These are phyloP conservation scores for Eristalis intricaria DNA, from an alignment of 2,888 invertebrate genomes.

Conservation along the genomic window DNA sequence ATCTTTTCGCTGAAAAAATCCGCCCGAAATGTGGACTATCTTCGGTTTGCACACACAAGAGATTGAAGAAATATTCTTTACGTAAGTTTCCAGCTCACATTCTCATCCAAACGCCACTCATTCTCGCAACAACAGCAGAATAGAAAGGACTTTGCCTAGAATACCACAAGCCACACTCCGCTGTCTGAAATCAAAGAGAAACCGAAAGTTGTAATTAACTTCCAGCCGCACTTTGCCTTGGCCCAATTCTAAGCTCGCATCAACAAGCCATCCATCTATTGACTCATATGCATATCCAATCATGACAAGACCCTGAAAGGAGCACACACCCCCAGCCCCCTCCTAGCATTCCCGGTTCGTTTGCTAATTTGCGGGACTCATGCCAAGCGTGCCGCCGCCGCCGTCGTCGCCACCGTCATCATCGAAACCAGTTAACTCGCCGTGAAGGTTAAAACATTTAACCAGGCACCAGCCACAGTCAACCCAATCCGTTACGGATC, in stretches of 20 bases:
- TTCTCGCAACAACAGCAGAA: too few relatives aligned
- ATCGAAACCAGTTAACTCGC: slow-evolving; percentile 43
- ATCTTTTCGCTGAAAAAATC: too few relatives aligned
- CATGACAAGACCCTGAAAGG: slow-evolving; percentile 6
- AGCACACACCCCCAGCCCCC: background rate
- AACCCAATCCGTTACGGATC: slow-evolving; percentile 30
- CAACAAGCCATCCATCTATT: slow-evolving; percentile 1
- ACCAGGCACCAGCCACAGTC: background rate
- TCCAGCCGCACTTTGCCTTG: background rate
- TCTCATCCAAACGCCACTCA: too few relatives aligned
- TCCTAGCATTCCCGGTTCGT: background rate
- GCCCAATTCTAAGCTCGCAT: background rate
- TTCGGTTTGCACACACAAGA: too few relatives aligned
- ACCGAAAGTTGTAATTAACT: background rate
- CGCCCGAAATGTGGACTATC: too few relatives aligned
- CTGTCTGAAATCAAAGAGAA: background rate
- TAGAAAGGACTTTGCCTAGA: background rate
- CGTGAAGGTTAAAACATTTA: slow-evolving; percentile 45
- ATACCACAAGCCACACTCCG: background rate
- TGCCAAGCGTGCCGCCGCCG: slow-evolving; percentile 18
- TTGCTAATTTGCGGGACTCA: slow-evolving; percentile 20
- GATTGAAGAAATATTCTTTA: too few relatives aligned
- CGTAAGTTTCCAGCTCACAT: too few relatives aligned
- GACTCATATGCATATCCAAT: slow-evolving; percentile 7
- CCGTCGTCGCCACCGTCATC: slow-evolving; percentile 1